phyloP scores from a whole-genome alignment of 2,797 vertebrate genomes.

The Todus mexicanus region DNA sequence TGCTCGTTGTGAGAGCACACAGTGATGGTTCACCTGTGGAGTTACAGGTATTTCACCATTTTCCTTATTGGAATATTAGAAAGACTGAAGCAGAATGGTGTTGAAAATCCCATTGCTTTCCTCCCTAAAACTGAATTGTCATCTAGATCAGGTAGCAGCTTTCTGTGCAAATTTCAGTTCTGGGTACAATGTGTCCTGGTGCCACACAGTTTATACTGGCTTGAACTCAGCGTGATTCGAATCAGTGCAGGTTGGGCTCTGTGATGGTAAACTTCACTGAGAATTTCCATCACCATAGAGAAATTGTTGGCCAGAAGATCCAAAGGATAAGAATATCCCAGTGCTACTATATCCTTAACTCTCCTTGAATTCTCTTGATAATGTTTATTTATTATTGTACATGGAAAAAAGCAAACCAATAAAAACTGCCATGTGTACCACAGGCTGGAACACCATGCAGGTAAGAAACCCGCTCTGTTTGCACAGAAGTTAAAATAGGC shows the following conservation, averaged over 20 bases:
- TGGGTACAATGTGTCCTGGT: neutral
- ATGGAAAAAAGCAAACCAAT: neutral
- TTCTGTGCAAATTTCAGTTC: neutral
- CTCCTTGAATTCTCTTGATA: neutral
- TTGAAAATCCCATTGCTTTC: neutral
- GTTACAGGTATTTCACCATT: neutral
- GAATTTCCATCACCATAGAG: neutral
- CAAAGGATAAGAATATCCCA: neutral
- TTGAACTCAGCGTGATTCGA: rapidly evolving
- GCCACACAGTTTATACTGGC: neutral
- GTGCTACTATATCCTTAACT: neutral
- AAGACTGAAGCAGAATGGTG: neutral
- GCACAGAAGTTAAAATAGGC: neutral
- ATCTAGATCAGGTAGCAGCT: neutral
- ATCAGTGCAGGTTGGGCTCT: neutral
- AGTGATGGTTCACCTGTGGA: neutral
- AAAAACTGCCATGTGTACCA: rapidly evolving
- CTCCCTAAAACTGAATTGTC: rapidly evolving
- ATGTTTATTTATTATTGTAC: neutral
- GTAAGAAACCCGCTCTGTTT: rapidly evolving
- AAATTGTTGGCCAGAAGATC: neutral
- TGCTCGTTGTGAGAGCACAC: neutral
- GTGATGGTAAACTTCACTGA: neutral
- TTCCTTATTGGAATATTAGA: neutral
- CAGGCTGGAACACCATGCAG: rapidly evolving